phyloP scores from a whole-genome alignment of 2,797 vertebrate genomes.

The Characodon lateralis region DNA sequence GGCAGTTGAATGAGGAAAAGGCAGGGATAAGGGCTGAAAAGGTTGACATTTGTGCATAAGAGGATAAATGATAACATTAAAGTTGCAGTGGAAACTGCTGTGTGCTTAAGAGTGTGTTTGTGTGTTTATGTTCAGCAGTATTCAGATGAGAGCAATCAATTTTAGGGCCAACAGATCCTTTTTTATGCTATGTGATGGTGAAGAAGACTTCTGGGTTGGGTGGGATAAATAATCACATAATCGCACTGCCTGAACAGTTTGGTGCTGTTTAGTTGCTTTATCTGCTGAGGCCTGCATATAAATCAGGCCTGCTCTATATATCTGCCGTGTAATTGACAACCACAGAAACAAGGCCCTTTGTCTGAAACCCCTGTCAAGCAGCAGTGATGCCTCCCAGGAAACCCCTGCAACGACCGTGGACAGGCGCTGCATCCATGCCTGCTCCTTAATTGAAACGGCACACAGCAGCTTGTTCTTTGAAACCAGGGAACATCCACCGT shows the following conservation, averaged over 20 bases:
- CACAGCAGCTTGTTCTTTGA: not conserved
- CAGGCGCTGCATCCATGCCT: constrained; percentile 12
- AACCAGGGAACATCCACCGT: not conserved
- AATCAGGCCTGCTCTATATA: constrained; percentile 25
- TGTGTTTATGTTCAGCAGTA: constrained; percentile 49
- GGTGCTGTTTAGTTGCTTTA: constrained; percentile 19
- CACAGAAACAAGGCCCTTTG: constrained; percentile 33
- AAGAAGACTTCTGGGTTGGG: not conserved
- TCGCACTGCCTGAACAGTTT: constrained; percentile 28
- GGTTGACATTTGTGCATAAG: constrained; percentile 86
- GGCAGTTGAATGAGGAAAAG: constrained; percentile 17
- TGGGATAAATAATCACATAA: constrained; percentile 44
- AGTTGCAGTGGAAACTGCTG: constrained; percentile 79
- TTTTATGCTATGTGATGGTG: not conserved
- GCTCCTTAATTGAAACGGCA: constrained; percentile 41
- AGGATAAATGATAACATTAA: constrained; percentile 85
- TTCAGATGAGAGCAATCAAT: constrained; percentile 48
- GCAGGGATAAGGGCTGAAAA: constrained; percentile 59
- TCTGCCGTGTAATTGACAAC: constrained; percentile 44
- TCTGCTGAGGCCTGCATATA: constrained; percentile 27
- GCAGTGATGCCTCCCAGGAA: constrained; percentile 42
- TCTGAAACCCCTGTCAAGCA: constrained; percentile 44
- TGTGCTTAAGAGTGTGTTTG: constrained; percentile 55
- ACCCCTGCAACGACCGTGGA: constrained; percentile 1
- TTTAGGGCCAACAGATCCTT: constrained; percentile 8